Percentiles rank a stretch among this genome's conserved stretches.
phyloP scores from a whole-genome alignment of 2,113 vertebrate species.

The Psettodes erumei region DNA sequence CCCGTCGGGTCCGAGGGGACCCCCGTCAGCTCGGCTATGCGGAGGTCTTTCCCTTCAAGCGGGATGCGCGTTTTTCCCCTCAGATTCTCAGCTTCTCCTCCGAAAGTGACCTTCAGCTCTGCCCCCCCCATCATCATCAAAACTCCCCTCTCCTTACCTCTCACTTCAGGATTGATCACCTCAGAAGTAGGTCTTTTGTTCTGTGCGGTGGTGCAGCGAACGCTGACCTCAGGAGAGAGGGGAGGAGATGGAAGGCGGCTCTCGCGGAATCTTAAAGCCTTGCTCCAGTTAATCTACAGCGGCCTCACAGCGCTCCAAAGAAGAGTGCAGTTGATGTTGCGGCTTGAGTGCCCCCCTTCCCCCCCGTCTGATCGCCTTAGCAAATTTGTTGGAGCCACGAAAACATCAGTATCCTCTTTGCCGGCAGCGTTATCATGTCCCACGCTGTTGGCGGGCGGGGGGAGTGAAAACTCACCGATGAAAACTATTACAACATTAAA shows the following conservation, averaged over 20 bases:
- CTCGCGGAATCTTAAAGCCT: slow-evolving; percentile 56
- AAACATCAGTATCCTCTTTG: neutral
- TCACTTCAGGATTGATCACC: slow-evolving; percentile 75
- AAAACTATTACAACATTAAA: neutral
- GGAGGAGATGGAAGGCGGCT: slow-evolving; percentile 50
- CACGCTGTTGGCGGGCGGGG: neutral
- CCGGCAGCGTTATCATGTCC: neutral
- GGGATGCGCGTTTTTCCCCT: neutral
- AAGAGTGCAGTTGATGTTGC: slow-evolving; percentile 18
- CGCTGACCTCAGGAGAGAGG: slow-evolving; percentile 66
- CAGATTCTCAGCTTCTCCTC: slow-evolving; percentile 11
- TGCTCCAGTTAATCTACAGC: slow-evolving; percentile 45
- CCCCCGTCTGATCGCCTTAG: too few species aligned
- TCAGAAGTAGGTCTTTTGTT: slow-evolving; percentile 72
- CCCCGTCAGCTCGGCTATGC: slow-evolving; percentile 2
- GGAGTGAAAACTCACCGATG: neutral
- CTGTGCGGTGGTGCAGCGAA: slow-evolving; percentile 57
- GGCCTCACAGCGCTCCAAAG: slow-evolving; percentile 18
- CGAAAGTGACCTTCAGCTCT: slow-evolving; percentile 56
- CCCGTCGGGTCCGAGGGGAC: slow-evolving; percentile 41
- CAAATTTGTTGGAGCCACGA: neutral
- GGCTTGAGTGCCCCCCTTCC: too few species aligned
- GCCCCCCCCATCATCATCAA: slow-evolving; percentile 34
- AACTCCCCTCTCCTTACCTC: slow-evolving; percentile 40
- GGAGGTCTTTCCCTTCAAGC: neutral